Conservation (phyloP, 2,797 vertebrate species). For the Etheostoma perlongum region DNA sequence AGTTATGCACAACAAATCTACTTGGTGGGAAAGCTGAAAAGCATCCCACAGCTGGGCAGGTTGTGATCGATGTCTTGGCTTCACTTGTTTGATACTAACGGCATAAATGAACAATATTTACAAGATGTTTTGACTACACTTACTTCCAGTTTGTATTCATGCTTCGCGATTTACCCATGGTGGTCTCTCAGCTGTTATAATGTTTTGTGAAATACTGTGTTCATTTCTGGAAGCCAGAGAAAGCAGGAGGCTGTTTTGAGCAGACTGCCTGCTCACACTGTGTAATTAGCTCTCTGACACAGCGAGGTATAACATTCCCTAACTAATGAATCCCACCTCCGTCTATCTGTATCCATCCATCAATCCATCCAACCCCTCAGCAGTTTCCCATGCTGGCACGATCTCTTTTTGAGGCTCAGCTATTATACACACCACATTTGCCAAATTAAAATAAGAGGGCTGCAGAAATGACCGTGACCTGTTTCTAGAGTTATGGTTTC, state of each 20-base stretch:
- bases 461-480: conserved; percentile 27
- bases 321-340: conserved; percentile 32
- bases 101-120: background rate
- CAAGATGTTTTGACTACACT: background rate
- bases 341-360: conserved; percentile 12
- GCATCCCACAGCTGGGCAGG: background rate
- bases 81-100: background rate
- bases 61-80: background rate
- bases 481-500: conserved; percentile 25
- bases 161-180: background rate
- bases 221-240: conserved; percentile 46
- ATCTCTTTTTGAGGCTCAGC: conserved; percentile 28
- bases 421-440: conserved; percentile 44
- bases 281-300: conserved; percentile 55
- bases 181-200: conserved; percentile 31
- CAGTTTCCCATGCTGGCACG: conserved; percentile 4
- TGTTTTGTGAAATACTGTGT: conserved; percentile 38
- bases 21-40: conserved; percentile 57
- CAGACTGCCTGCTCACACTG: conserved; percentile 20
- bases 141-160: background rate
- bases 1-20: conserved; percentile 18
- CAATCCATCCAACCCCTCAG: conserved; percentile 14
- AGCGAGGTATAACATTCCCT: conserved; percentile 45
- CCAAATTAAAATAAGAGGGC: conserved; percentile 27
- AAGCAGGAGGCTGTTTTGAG: conserved; percentile 36